These are phyloP conservation scores for Ianthella basta DNA, from an alignment of 37 sponge, comb jelly and placozoan species.

Conservation along the genomic window DNA sequence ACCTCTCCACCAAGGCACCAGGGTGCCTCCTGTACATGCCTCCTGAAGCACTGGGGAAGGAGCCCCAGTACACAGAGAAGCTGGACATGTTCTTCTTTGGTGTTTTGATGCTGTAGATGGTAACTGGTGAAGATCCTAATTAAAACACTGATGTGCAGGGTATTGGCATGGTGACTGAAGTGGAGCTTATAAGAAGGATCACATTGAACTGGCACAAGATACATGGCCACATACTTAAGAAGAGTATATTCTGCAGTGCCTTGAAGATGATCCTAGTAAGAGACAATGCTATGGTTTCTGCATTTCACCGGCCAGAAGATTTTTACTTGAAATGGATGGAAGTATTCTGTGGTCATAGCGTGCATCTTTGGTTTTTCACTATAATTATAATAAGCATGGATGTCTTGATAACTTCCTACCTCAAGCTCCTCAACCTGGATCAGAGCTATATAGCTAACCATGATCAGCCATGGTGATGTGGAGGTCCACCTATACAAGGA, in stretches of 20 bases:
- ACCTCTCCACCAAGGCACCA: conserved; percentile 1
- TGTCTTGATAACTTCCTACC: too few relatives aligned
- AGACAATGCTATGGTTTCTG: too few relatives aligned
- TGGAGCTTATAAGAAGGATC: background rate
- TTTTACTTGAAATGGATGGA: too few relatives aligned
- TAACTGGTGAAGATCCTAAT: background rate
- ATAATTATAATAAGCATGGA: too few relatives aligned
- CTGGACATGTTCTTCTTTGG: conserved; percentile 16
- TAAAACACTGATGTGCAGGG: background rate
- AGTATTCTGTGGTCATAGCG: too few relatives aligned
- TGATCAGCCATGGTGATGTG: too few relatives aligned
- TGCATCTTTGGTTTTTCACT: too few relatives aligned
- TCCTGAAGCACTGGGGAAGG: background rate
- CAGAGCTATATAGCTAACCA: too few relatives aligned
- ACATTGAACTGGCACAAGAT: background rate
- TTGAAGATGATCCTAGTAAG: background rate
- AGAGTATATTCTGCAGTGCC: background rate
- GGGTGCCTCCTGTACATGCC: conserved; percentile 16
- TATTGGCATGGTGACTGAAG: background rate
- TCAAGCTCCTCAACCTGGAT: too few relatives aligned
- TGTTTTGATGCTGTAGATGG: conserved; percentile 20
- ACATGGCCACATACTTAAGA: background rate
- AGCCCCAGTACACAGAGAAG: conserved; percentile 6
- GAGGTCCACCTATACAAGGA: too few relatives aligned
- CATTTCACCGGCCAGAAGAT: too few relatives aligned